A percentile compares a stretch with the other conserved stretches of the same genome.
These are phyloP conservation scores for Rattus rattus DNA, from an alignment of 2,113 vertebrate genomes.

Conservation along the genomic window DNA sequence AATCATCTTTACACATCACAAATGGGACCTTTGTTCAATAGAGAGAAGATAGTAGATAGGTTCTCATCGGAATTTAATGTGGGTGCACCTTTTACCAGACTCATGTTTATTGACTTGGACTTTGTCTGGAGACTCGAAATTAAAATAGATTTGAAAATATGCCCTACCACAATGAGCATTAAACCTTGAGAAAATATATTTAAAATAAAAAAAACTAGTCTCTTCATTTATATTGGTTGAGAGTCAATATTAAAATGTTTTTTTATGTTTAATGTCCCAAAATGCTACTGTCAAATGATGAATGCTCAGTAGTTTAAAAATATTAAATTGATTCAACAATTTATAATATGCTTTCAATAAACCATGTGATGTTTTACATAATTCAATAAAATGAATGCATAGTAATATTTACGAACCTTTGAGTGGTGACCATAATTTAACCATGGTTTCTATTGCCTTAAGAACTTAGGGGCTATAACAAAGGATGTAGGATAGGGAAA, in stretches of 20 bases:
- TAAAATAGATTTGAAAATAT: neutral
- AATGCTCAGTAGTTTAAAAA: neutral
- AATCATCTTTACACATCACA: slow-evolving; percentile 15
- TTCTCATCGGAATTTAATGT: slow-evolving; percentile 62
- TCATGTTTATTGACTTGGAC: neutral
- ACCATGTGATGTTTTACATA: neutral
- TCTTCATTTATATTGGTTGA: neutral
- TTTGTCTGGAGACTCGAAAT: slow-evolving; percentile 25
- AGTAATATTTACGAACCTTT: neutral
- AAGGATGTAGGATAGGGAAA: neutral
- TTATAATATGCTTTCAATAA: slow-evolving; percentile 37
- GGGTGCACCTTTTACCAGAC: neutral
- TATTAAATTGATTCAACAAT: slow-evolving; percentile 17
- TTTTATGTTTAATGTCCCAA: neutral
- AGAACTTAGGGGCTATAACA: neutral
- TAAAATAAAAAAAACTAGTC: neutral
- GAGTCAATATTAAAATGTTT: slow-evolving; percentile 48
- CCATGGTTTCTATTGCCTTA: neutral
- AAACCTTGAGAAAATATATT: slow-evolving; percentile 13
- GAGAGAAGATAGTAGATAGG: neutral
- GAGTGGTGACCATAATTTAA: slow-evolving; percentile 16
- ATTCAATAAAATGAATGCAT: neutral
- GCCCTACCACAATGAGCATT: neutral
- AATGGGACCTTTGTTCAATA: neutral
- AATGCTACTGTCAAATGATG: neutral